Evolutionary conservation across 2,113 vertebrate genomes (phyloP), one percentile per base, ranked within the genome.

Genomic region (Siniperca chuatsi): DNA sequence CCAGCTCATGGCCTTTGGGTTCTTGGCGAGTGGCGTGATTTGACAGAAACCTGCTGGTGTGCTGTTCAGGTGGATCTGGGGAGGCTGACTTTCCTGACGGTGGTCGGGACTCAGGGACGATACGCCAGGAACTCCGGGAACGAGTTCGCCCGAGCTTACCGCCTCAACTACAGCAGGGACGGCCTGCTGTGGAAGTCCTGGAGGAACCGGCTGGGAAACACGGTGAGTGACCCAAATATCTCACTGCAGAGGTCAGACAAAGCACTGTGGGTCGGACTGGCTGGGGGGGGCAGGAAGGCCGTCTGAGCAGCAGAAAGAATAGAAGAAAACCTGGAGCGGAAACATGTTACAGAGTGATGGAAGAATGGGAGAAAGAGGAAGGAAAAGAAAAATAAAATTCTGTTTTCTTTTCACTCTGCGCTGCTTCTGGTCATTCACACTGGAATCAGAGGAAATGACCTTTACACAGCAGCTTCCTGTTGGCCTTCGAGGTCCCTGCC

Each of bases 101-200:
- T 98, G 90, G 95, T 98, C 12, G 97, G 96, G 62, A 98, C 97
- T 2, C 97, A 98, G 95, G 97, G 97, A 11, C 96, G 97, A 0
- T 97, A 97, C 1, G 97, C 97, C 42, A 92, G 95, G 0, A 96
- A 94, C 84, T 96, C 95, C 0, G 97, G 97, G 35, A 97, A 97
- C 8, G 97, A 98, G 76, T 98, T 97, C 1, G 97, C 97, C 25
- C 95, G 95, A 0, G 93, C 94, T 1, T 98, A 98, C 87, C 95
- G 96, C 2, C 89, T 98, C 2, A 96, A 97, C 93, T 98, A 98
- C 85, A 98, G 97, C 92, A 93, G 97, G 0, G 97, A 97, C 0
- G 97, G 97, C 0, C 92, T 95, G 81, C 93, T 89, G 81, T 98
- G 97, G 97, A 89, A 96, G 70, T 94, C 97, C 83, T 98, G 97